phyloP scores from a whole-genome alignment of 2,113 vertebrate genomes.

The Corydoras sp. region DNA sequence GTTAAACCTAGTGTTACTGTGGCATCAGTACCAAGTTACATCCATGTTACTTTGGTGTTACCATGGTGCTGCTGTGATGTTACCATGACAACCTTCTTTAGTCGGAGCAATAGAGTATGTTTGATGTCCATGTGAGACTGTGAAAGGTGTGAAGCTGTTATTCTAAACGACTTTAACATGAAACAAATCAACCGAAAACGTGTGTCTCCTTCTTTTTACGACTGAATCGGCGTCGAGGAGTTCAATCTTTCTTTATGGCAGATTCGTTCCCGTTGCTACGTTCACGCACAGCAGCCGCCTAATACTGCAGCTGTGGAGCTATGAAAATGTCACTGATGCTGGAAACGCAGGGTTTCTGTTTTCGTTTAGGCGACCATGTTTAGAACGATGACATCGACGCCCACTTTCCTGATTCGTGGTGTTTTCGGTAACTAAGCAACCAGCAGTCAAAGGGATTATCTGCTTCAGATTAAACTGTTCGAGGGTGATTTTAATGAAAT shows the following conservation, averaged over 20 bases:
- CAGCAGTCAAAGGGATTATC: too few relatives aligned
- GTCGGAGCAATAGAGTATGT: constrained; percentile 42
- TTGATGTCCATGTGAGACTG: constrained; percentile 37
- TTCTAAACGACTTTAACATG: constrained; percentile 25
- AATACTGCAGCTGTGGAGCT: too few relatives aligned
- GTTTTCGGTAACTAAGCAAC: too few relatives aligned
- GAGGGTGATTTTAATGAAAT: neutral
- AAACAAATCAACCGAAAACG: constrained; percentile 21
- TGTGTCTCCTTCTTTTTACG: neutral
- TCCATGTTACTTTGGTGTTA: constrained; percentile 29
- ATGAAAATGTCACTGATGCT: too few relatives aligned
- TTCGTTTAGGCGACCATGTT: too few relatives aligned
- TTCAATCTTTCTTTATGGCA: too few relatives aligned
- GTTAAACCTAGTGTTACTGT: constrained; percentile 34
- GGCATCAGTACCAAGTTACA: constrained; percentile 27
- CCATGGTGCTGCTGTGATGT: constrained; percentile 38
- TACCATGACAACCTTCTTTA: constrained; percentile 38
- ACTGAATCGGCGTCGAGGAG: neutral
- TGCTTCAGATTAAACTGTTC: too few relatives aligned
- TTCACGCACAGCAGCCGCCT: too few relatives aligned
- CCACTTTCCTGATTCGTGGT: too few relatives aligned
- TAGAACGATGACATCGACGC: too few relatives aligned
- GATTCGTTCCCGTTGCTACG: too few relatives aligned
- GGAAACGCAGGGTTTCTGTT: too few relatives aligned
- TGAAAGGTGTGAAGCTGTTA: constrained; percentile 36